Percentiles rank a stretch among this genome's conserved stretches.
Conservation (phyloP, 2,888 invertebrate species). For the Biston stratarius region DNA sequence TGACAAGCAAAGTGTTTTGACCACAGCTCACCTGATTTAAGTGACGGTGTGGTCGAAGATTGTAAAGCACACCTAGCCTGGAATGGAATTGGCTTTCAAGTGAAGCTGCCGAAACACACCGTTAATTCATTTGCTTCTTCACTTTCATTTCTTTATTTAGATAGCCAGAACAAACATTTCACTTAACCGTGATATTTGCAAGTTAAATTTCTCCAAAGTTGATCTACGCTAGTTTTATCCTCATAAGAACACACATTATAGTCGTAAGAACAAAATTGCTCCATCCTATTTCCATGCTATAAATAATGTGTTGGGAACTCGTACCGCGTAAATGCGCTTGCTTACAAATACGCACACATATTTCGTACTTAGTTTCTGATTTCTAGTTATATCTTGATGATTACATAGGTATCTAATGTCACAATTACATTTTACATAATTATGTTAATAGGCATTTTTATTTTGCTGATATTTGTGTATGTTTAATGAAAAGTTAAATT, state of each 20-base stretch:
- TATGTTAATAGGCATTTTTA: background rate
- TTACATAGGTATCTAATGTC: slow-evolving; percentile 1
- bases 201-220: slow-evolving; percentile 1
- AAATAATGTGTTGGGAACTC: background rate
- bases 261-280: background rate
- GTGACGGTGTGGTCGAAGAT: too few species aligned
- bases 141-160: slow-evolving; percentile 8
- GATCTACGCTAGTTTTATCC: slow-evolving; percentile 11
- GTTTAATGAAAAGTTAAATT: background rate
- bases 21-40: too few species aligned
- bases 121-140: slow-evolving; percentile 12
- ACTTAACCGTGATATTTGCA: slow-evolving; percentile 13
- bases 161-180: slow-evolving; percentile 11
- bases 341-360: too few species aligned
- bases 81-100: too few species aligned
- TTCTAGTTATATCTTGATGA: slow-evolving; percentile 22
- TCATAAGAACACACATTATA: background rate
- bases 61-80: too few species aligned
- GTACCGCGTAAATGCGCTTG: background rate
- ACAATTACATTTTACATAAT: background rate
- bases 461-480: slow-evolving; percentile 8
- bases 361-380: slow-evolving; percentile 9
- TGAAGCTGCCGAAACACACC: too few species aligned
- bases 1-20: too few species aligned
- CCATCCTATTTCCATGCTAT: slow-evolving; percentile 1